These are phyloP conservation scores for Centropus unirufus DNA, from an alignment of 2,113 vertebrate species.

Conservation along the genomic window DNA sequence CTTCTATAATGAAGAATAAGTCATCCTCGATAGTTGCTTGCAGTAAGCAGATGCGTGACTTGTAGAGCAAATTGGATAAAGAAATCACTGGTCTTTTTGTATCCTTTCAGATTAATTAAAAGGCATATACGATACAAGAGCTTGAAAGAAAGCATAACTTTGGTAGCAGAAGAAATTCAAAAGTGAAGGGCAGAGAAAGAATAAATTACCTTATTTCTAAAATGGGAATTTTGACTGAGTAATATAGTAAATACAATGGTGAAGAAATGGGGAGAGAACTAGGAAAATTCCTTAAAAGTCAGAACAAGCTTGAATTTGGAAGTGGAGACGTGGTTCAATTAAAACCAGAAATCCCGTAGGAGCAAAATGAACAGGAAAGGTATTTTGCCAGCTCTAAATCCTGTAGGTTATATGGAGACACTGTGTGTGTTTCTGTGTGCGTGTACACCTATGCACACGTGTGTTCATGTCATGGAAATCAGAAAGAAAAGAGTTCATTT, in stretches of 20 bases:
- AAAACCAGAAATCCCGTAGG: background rate
- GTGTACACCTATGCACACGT: fast-evolving
- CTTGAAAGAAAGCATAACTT: background rate
- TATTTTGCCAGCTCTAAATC: background rate
- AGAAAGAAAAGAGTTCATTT: background rate
- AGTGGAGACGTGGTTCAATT: background rate
- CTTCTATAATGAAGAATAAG: background rate
- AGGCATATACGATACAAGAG: background rate
- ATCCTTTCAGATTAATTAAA: background rate
- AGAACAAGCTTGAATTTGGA: background rate
- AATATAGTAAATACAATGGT: background rate
- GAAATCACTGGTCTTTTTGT: background rate
- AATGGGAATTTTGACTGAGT: background rate
- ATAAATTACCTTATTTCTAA: background rate
- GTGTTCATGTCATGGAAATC: background rate
- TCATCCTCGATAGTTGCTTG: background rate
- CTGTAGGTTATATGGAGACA: background rate
- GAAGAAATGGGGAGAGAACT: background rate
- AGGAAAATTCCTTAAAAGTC: background rate
- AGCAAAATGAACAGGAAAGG: background rate
- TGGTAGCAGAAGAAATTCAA: background rate
- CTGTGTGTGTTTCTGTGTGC: no score
- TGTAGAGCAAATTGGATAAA: background rate
- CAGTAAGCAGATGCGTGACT: background rate
- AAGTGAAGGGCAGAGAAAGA: background rate